Base-by-base conservation (phyloP, 64 coral and sea anemone genomes). In the Exaiptasia diaphana region DNA sequence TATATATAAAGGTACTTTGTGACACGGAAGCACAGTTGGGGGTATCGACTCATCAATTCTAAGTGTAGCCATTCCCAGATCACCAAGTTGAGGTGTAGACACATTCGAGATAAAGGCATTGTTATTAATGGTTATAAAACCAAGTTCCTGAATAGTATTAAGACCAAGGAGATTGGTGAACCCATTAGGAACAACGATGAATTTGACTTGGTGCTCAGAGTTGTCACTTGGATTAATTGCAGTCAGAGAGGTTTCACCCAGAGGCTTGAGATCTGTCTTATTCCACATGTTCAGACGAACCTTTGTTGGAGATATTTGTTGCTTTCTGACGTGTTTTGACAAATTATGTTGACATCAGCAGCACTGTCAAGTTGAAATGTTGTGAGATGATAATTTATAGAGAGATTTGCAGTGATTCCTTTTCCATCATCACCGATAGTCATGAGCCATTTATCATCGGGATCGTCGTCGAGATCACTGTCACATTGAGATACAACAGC, bases 101-200 rank as follows among this genome's bases (percentile, higher is more conserved):
- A 64, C 38, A 41, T 58, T 28, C 38, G 67, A 72, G 37, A 84
- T 84, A 34, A 84, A 84, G 27, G 13, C 3, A 41, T 58, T 50
- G 14, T 56, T 61, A 29, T 83, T 83, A 34, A 82, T 62, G 67
- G 67, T 73, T 73, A 61, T 49, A 33, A 85, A 85, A 59, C 50
- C 82, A 74, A 85, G 82, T 59, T 85, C 82, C 68, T 61, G 82
- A 60, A 73, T 62, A 22, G 82, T 85, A 0, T 61, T 71, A 3
- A 73, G 48, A 9, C 82, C 68, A 39, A 85, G 70, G 15, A 85
- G 41, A 20, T 74, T 36, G 17, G 27, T 71, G 50, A 69, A 82
- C 6, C 61, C 48, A 68, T 82, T 82, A 6, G 31, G 40, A 22
- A 85, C 67, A 18, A 85, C 67, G 7, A 61, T 31, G 18, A 82